Conservation (phyloP, 2,113 vertebrate species). For the Turdus rufiventris region DNA sequence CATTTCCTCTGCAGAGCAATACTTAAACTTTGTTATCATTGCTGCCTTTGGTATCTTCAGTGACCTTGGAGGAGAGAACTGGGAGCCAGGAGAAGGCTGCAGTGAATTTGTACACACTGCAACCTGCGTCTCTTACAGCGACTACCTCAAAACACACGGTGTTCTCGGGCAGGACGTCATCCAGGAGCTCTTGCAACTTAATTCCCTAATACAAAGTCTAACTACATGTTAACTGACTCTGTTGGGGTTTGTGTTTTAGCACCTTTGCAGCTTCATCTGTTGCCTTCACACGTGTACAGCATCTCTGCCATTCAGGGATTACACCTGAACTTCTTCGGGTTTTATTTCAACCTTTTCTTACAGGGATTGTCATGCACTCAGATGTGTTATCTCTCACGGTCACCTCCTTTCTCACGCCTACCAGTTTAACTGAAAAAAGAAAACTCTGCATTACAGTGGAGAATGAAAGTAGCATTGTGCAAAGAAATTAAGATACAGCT, state of each 20-base stretch:
- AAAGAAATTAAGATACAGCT: background rate
- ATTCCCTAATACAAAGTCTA: background rate
- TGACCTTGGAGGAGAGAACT: background rate
- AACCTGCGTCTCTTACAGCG: background rate
- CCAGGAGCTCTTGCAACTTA: background rate
- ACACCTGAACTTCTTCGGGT: background rate
- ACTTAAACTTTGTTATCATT: background rate
- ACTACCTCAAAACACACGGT: accelerated
- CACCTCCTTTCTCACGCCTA: background rate
- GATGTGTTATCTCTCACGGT: background rate
- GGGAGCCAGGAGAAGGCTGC: background rate
- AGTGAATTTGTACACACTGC: accelerated
- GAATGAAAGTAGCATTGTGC: accelerated
- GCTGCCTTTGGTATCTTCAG: background rate
- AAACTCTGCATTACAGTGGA: background rate
- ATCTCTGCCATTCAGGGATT: background rate
- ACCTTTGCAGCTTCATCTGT: background rate
- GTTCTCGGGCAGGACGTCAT: accelerated
- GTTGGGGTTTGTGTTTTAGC: background rate
- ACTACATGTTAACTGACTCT: background rate
- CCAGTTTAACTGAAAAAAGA: background rate
- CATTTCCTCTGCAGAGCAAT: background rate
- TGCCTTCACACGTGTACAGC: background rate
- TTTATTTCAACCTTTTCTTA: background rate
- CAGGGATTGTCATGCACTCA: accelerated